Evolutionary conservation across 2,888 invertebrate species (phyloP), one percentile per base, ranked within the genome.

Genomic region (Hypsopygia costalis): DNA sequence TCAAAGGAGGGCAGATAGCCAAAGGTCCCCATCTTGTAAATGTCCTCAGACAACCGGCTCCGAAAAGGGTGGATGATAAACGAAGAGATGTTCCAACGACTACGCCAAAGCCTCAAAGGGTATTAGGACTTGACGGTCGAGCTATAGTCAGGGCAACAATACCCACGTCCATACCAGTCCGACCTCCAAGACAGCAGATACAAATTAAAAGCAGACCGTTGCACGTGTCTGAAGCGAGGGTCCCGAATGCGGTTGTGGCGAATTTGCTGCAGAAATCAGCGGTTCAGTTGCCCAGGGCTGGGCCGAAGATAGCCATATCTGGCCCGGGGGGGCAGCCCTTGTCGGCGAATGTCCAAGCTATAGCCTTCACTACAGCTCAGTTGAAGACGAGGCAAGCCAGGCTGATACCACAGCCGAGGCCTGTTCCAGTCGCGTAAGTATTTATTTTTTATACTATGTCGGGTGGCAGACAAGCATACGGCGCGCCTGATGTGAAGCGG

Each of bases 11-110:
- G 0, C 81, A 78, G 47, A 57, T 86, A 1, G 80, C 74, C 37
- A 81, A 80, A 43, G 83, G 81, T 0, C 75, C 85, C 11, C 87
- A 87, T 34, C 47, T 87, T 3, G 82, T 88, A 6, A 88, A 87
- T 59, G 87, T 87, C 1, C 67, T 87, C 1, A 55, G 85, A 0
- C 80, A 69, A n/a, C 81, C 81, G 11, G 67, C 59, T 37, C 79
- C 81, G 2, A 77, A 70, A 8, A 76, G 73, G 51, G 56, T 66
- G 0, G 77, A 73, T 34, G 69, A 69, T 32, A 75, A 74, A 52
- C 67, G 67, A 36, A 49, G 80, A 0, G 77, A 77, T 29, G 62
- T 75, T 1, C 44, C 58, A 11, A 39, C 57, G 0, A 41, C 60
- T 25, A n/a, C 25, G 16, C 42, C 63, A 0, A 52, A 69, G 0